phyloP scores from a whole-genome alignment of 92 coral and sea anemone species.

The Heteractis magnifica region DNA sequence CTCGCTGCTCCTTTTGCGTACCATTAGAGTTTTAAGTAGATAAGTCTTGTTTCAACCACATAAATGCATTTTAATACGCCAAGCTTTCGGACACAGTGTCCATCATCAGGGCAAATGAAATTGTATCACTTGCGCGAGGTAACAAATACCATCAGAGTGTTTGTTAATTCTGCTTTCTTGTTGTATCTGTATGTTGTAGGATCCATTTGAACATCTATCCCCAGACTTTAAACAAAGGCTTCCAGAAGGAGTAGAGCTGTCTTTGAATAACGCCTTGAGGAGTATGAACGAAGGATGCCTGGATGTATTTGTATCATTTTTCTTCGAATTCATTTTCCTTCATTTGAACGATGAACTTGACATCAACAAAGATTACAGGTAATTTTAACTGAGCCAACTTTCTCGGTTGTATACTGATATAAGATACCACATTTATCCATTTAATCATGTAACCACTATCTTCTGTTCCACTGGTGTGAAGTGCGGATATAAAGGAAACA shows the following conservation, averaged over 20 bases:
- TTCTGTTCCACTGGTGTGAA: too few species aligned
- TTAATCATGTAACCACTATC: too few species aligned
- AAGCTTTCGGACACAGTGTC: too few species aligned
- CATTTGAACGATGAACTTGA: constrained; percentile 23
- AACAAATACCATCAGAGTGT: not conserved
- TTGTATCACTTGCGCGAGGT: too few species aligned
- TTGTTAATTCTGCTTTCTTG: not conserved
- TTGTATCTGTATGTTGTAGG: constrained; percentile 9
- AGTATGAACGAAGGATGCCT: constrained; percentile 32
- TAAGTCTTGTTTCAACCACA: too few species aligned
- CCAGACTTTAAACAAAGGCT: constrained; percentile 33
- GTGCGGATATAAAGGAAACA: too few species aligned
- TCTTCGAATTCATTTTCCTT: constrained; percentile 44
- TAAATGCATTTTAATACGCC: too few species aligned
- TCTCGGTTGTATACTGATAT: too few species aligned
- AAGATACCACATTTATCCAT: too few species aligned
- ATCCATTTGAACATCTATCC: constrained; percentile 47
- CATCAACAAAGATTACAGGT: constrained; percentile 36
- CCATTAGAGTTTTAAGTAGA: too few species aligned
- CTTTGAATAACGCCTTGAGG: constrained; percentile 28
- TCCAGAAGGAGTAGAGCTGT: not conserved
- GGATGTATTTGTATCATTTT: constrained; percentile 32
- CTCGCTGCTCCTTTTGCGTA: too few species aligned
- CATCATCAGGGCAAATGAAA: too few species aligned
- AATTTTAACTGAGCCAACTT: not conserved